Percentiles rank a stretch among this genome's conserved stretches.
These are phyloP conservation scores for Hyperopisus bebe DNA, from an alignment of 2,113 vertebrate genomes.

Conservation along the genomic window DNA sequence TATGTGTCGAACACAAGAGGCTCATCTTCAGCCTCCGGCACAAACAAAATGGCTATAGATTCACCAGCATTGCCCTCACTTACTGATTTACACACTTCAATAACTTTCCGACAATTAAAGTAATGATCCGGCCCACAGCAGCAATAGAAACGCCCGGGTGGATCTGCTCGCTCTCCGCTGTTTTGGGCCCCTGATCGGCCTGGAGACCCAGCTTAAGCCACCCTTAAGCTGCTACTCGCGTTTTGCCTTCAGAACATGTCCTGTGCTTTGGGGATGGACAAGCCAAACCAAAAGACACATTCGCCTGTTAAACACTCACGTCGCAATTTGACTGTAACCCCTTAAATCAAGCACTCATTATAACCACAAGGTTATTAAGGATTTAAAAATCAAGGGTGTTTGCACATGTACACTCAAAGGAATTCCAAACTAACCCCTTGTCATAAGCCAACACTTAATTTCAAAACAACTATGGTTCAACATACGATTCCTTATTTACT, in stretches of 20 bases:
- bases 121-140: conserved; percentile 68
- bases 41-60: conserved; percentile 76
- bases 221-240: neutral
- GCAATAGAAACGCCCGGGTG: conserved; percentile 61
- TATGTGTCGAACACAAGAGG: conserved; percentile 51
- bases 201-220: too few relatives aligned
- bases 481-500: neutral
- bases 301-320: neutral
- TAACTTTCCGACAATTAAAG: conserved; percentile 76
- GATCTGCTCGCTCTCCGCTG: conserved; percentile 45
- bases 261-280: neutral
- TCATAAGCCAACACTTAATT: neutral
- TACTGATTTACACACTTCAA: conserved; percentile 69
- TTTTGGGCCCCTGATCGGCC: conserved; percentile 24
- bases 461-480: neutral
- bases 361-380: neutral
- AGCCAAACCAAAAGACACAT: neutral
- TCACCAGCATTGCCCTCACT: conserved; percentile 58
- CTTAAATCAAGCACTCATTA: neutral
- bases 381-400: neutral
- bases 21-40: conserved; percentile 67
- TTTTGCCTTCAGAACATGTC: neutral
- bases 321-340: neutral
- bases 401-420: neutral
- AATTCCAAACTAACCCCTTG: neutral